These are phyloP conservation scores for Anas bernieri DNA, from an alignment of 2,797 vertebrate genomes.

Conservation along the genomic window DNA sequence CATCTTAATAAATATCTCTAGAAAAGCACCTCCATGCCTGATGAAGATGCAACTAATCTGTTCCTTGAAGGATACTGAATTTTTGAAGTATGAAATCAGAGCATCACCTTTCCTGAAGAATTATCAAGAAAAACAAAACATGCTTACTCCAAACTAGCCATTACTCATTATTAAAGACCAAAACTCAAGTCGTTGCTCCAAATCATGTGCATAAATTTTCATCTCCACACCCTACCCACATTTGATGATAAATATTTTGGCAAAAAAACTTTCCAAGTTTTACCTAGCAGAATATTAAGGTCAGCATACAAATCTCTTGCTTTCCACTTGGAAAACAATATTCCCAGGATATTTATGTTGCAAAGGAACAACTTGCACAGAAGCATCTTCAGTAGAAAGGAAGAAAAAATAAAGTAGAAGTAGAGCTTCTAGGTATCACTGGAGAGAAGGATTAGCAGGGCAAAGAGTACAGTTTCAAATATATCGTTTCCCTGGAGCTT, in stretches of 20 bases:
- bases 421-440: neutral
- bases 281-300: neutral
- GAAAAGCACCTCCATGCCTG: neutral
- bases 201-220: neutral
- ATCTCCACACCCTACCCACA: neutral
- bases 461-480: constrained; percentile 1
- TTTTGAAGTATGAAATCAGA: neutral
- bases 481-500: neutral
- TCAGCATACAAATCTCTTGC: neutral
- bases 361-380: neutral
- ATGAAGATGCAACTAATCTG: neutral
- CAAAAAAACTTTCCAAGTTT: neutral
- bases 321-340: neutral
- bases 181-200: neutral
- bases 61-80: neutral
- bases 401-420: neutral
- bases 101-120: neutral
- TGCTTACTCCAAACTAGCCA: neutral
- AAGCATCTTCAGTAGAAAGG: neutral
- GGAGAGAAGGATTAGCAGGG: neutral
- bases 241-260: fast-evolving
- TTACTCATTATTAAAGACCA: fast-evolving
- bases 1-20: neutral
- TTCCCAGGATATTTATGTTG: neutral
- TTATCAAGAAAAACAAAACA: neutral